Conservation (phyloP, 2,113 vertebrate genomes). For the Athene cunicularia region DNA sequence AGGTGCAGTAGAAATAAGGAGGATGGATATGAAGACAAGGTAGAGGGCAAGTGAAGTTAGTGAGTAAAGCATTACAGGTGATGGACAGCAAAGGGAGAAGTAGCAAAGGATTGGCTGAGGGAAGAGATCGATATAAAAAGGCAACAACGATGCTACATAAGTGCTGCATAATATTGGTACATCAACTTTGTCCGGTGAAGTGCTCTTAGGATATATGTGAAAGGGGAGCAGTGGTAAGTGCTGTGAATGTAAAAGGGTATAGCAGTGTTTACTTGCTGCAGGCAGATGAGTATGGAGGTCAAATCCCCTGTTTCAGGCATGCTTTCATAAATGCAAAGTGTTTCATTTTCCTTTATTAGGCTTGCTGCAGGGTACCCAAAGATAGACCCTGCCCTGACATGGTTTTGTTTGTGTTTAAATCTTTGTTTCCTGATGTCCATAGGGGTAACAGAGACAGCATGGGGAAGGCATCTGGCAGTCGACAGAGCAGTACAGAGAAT, state of each 20-base stretch:
- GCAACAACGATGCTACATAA: neutral
- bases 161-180: neutral
- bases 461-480: slow-evolving; percentile 87
- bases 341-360: neutral
- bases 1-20: neutral
- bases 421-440: slow-evolving; percentile 25
- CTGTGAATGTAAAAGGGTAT: neutral
- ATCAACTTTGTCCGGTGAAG: neutral
- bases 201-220: neutral
- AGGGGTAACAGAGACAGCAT: slow-evolving; percentile 89
- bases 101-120: neutral
- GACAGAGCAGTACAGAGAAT: slow-evolving; percentile 91
- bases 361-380: neutral
- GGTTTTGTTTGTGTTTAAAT: neutral
- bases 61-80: neutral
- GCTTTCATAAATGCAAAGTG: neutral
- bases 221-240: neutral
- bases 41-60: neutral
- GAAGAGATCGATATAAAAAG: neutral
- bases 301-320: neutral
- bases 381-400: neutral
- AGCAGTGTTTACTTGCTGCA: neutral
- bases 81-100: neutral
- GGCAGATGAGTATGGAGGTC: neutral
- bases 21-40: neutral